A percentile compares a stretch with the other conserved stretches of the same genome.
phyloP scores from a whole-genome alignment of 2,113 vertebrate genomes.

The Rhynchomys soricoides region DNA sequence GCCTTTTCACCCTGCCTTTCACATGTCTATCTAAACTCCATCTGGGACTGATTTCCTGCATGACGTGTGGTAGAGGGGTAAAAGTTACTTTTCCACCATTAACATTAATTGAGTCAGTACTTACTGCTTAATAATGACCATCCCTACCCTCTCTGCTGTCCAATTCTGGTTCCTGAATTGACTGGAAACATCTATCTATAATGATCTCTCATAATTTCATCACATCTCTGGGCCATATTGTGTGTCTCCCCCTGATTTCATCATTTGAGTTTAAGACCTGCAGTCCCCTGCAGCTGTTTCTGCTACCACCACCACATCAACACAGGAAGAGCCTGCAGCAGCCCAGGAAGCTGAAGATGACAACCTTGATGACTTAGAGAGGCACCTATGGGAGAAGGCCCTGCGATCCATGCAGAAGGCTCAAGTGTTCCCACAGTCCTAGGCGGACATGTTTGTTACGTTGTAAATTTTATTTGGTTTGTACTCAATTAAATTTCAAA shows the following conservation, averaged over 20 bases:
- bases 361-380: conserved; percentile 96
- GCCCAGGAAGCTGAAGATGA: conserved; percentile 93
- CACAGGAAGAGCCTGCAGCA: conserved; percentile 87
- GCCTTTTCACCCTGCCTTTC: background rate
- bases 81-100: background rate
- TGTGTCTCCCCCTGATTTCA: background rate
- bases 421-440: conserved; percentile 93
- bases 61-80: background rate
- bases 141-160: background rate
- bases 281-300: conserved; percentile 62
- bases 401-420: conserved; percentile 98
- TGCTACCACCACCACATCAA: conserved; percentile 76
- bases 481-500: conserved; percentile 89
- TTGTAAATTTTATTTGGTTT: conserved; percentile 91
- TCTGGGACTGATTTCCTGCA: background rate
- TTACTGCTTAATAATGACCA: background rate
- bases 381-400: conserved; percentile 97
- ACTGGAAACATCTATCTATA: background rate
- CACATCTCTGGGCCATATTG: background rate
- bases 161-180: background rate
- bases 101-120: background rate
- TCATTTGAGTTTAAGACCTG: background rate
- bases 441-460: conserved; percentile 86
- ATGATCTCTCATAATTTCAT: background rate
- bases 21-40: background rate